Base-by-base conservation (phyloP, 2,113 vertebrate species). In the Conger conger region DNA sequence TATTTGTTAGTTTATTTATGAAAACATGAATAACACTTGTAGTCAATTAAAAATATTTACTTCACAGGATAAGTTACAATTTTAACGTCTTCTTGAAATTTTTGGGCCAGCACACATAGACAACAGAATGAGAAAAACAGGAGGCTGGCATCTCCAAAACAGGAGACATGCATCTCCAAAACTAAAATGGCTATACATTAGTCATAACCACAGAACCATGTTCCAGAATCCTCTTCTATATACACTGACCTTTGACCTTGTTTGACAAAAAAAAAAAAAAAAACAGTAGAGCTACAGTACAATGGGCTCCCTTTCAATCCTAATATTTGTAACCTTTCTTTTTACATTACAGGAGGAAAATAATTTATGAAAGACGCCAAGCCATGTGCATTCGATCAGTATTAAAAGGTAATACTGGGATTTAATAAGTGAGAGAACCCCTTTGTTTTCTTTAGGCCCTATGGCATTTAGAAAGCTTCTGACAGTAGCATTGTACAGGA, bases 371-470 rank as follows among this genome's bases (percentile, higher is more conserved):
- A 30, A 13, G 27, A 30, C 13, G 9, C 68, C n/a, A 30, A 30
- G 68, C 68, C 68, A 73, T 73, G 68, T 73, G 68, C n/a, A 33
- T 73, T 73, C 33, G 68, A 73, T 73, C n/a, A 73, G n/a, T 30
- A 73, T 73, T 20, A 42, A 81, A 81, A 33, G 18, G 42, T 82
- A 57, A 57, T 18, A 82, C 20, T 36, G 53, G 54, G 50, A 82
- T 35, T 82, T 57, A 82, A 57, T 17, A 82, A 18, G 80, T 17
- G 17, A 60, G 54, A 57, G 15, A 1, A 16, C 45, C 38, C n/a
- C 27, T 23, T 80, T 23, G 18, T 37, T 42, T 86, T 38, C 87
- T 87, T 42, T 89, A 96, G 95, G 88, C 88, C 86, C 92, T 95
- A 88, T 92, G 93, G 88, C 1, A 42, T n/a, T 68, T 4, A 20